Evolutionary conservation across 2,797 vertebrate species (phyloP).

Genomic region (Malacoctenus gilli): DNA sequence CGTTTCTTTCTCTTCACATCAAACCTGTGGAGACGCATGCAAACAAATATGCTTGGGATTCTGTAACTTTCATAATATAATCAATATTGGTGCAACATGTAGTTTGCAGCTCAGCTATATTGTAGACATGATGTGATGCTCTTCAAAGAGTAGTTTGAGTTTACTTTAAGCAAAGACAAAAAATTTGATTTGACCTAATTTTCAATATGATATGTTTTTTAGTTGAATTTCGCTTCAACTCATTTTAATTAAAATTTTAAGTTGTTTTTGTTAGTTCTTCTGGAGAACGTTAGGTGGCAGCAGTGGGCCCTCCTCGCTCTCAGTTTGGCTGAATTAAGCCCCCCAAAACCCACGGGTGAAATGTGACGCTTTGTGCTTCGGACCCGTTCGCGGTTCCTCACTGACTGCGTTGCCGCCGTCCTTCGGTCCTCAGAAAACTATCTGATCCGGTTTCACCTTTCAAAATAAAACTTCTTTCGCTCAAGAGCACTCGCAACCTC

Average conservation of each 20-base stretch:
- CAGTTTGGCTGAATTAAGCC: slow-evolving; percentile 34
- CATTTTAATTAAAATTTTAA: not conserved
- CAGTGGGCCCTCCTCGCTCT: slow-evolving; percentile 49
- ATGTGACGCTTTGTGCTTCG: slow-evolving; percentile 77
- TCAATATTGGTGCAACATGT: too few relatives aligned
- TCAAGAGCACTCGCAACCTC: fast-evolving
- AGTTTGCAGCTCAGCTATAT: too few relatives aligned
- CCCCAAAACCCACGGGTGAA: slow-evolving; percentile 64
- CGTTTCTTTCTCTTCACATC: too few relatives aligned
- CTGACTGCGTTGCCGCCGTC: slow-evolving; percentile 40
- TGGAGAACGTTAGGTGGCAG: slow-evolving; percentile 71
- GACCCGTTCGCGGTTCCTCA: slow-evolving; percentile 59
- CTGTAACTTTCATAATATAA: too few relatives aligned
- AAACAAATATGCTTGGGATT: too few relatives aligned
- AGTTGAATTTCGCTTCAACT: not conserved
- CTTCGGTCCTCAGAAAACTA: fast-evolving
- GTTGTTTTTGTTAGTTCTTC: not conserved
- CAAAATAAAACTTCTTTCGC: slow-evolving; percentile 41
- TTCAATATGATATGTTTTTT: too few relatives aligned
- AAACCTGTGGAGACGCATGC: too few relatives aligned
- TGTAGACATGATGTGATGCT: too few relatives aligned
- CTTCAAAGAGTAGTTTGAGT: too few relatives aligned
- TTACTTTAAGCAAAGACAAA: too few relatives aligned
- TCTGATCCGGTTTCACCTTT: slow-evolving; percentile 20
- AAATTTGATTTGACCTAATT: too few relatives aligned